Evolutionary conservation across 1,140 invertebrate species (phyloP), one percentile per base, ranked within the genome.

Genomic region (Ctenoplectra terminalis): DNA sequence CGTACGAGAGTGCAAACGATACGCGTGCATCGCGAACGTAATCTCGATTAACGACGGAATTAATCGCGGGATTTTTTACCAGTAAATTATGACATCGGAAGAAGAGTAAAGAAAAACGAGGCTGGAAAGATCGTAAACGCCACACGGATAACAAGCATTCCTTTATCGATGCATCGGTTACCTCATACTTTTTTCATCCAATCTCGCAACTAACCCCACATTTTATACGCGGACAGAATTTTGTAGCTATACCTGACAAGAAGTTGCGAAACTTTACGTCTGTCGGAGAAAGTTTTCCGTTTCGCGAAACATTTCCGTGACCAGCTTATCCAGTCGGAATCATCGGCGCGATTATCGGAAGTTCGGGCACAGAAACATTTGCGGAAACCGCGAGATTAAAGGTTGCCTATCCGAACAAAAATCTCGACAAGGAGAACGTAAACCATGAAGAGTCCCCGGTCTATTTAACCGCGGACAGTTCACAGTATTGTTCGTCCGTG

Each of bases 21-120:
- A 84, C 75, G 48, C 20, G n/a, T 26, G 56, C 29, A 46, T 52
- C n/a, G 66, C 11, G 52, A 26, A 9, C n/a, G 37, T 37, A 52
- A 40, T 50, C 56, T 48, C 40, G 54, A 56, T 52, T 50, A 52
- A 40, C 43, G 50, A 46, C n/a, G n/a, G 56, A n/a, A 79, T 79
- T 79, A 72, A 79, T 72, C 40, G 31, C 20, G 15, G 26, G 40
- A 78, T 48, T 78, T 70, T 77, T 31, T 43, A 67, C 74, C 26
- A 13, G 64, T 31, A 31, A 46, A 69, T 77, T 54, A 43, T 20
- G 29, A 50, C 50, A 15, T 64, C 58, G 17, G 7, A 9, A 40
- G 40, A 40, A 4, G 2, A 20, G 34, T 34, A 9, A 56, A 69
- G 26, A 74, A 48, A 29, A 67, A 43, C 31, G 13, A 52, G 23